Evolutionary conservation across 1,140 invertebrate genomes (phyloP), one percentile per base, ranked within the genome.

Genomic region (Sitophilus oryzae): DNA sequence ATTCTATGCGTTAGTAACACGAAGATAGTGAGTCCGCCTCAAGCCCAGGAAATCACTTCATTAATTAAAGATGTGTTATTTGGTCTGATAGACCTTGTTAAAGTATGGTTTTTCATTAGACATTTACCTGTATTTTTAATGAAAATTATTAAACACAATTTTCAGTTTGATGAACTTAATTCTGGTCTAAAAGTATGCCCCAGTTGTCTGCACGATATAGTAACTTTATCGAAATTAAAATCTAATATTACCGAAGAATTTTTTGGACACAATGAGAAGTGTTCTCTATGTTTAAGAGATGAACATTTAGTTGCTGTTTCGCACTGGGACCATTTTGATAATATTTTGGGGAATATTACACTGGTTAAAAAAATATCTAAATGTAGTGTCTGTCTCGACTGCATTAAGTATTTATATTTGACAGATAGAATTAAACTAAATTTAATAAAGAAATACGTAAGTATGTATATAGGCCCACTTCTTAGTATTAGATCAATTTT

Each of bases 381-480:
- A 35, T 41, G 38, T 43, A 20, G 14, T 21, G 8, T 41, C 19
- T 51, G 49, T 25, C 34, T 51, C 10, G 2, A 25, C 3, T 51
- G 49, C 15, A 16, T 51, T 14, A 43, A 41, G 15, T 34, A 23
- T 21, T 16, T 51, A 10, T 21, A 51, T 6, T 19, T 22, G 3
- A 16, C 43, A 3, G 16, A 43, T 14, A 21, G 16, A 22, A 41
- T 51, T 42, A 51, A 43, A 43, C 16, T 5, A 1, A 41, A 51
- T 51, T 41, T 51, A 2, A 14, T 51, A 11, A 43, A 42, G 23
- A 51, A 43, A 43, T 25, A 19, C 43, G 49, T 51, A 51, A 51
- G 49, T 51, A 42, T 42, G 3, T 9, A 10, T 3, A 19, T 43
- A 19, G 5, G 6, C 11, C 11, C 11, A 6, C 25, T 6, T 34